phyloP scores from a whole-genome alignment of 1,140 invertebrate species.

The Paracyclopina nana region DNA sequence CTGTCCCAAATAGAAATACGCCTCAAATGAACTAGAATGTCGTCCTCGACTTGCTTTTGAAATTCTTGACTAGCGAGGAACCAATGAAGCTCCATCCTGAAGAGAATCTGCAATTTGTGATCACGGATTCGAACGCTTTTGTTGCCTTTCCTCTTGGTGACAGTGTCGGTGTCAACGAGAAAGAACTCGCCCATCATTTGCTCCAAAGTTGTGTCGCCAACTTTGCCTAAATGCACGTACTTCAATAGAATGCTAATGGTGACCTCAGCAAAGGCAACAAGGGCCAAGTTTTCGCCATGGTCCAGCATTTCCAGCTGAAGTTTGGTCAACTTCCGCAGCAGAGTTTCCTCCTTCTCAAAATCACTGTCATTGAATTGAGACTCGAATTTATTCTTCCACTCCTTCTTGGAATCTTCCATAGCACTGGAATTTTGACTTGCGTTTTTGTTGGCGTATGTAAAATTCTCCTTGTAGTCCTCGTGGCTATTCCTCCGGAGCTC shows the following conservation, averaged over 20 bases:
- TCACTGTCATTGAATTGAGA: background rate
- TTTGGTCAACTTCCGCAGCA: background rate
- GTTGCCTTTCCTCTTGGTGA: background rate
- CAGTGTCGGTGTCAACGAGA: background rate
- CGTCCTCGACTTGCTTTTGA: background rate
- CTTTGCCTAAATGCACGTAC: background rate
- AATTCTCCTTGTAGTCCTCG: background rate
- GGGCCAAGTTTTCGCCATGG: background rate
- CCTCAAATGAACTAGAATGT: background rate
- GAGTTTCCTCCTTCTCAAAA: background rate
- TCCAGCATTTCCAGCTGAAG: background rate
- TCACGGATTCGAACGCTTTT: background rate
- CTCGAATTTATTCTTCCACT: background rate
- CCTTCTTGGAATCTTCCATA: background rate
- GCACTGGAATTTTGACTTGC: background rate
- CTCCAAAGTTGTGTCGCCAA: background rate
- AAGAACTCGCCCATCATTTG: background rate
- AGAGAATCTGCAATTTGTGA: background rate
- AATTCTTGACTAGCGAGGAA: background rate
- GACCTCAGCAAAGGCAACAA: background rate
- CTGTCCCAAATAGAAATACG: background rate
- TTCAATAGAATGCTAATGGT: background rate
- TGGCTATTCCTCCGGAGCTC: background rate
- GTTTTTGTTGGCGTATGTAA: background rate
- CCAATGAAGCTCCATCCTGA: slow-evolving; percentile 3